A percentile compares a stretch with the other conserved stretches of the same genome.
Conservation (phyloP, 1,140 invertebrate genomes). For the Maconellicoccus hirsutus region DNA sequence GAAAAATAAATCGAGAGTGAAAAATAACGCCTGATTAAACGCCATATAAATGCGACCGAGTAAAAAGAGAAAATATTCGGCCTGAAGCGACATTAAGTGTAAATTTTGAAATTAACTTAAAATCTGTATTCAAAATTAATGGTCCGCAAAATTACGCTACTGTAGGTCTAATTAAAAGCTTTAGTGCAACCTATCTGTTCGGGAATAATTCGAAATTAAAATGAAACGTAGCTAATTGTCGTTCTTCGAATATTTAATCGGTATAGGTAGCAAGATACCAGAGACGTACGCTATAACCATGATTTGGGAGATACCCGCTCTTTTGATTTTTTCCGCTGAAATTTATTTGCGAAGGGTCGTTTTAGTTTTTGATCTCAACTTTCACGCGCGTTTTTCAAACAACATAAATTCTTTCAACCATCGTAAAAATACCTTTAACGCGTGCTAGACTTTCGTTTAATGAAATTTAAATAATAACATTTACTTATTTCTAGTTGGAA, state of each 20-base stretch:
- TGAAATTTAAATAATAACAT: too few relatives aligned
- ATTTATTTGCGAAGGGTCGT: too few relatives aligned
- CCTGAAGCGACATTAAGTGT: background rate
- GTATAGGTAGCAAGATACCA: background rate
- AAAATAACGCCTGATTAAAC: background rate
- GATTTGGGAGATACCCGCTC: too few relatives aligned
- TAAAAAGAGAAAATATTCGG: background rate
- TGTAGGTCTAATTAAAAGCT: background rate
- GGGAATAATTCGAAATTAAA: background rate
- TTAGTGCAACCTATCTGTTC: background rate
- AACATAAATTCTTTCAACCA: too few relatives aligned
- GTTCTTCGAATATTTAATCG: background rate
- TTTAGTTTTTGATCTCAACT: too few relatives aligned
- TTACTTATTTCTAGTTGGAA: too few relatives aligned
- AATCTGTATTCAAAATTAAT: background rate
- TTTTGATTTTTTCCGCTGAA: too few relatives aligned
- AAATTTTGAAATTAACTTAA: background rate
- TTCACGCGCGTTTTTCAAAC: too few relatives aligned
- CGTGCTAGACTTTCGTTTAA: too few relatives aligned
- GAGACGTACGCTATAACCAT: background rate
- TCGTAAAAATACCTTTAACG: too few relatives aligned
- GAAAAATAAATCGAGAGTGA: slow-evolving; percentile 2
- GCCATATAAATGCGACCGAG: background rate
- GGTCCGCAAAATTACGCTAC: background rate
- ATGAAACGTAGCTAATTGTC: background rate